Base-by-base conservation (phyloP, 1,140 invertebrate genomes). In the Eriosoma lanigerum region DNA sequence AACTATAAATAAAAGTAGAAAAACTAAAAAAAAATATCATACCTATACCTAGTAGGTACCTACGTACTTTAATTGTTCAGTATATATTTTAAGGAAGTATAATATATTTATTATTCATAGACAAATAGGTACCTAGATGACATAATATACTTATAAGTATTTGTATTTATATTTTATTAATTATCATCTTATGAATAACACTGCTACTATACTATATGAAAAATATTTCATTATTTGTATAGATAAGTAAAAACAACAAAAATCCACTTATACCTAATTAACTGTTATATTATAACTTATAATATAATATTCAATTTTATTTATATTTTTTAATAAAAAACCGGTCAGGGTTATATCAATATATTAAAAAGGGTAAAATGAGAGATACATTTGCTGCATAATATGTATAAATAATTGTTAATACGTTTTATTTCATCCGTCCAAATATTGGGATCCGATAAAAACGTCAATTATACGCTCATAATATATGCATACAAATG, bases 261-360 rank as follows among this genome's bases (percentile, higher is more conserved):
- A 17, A 32, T 29, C 15, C 29, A 62, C 9, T n/a, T 1, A 38
- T 38, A 62, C n/a, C n/a, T n/a, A n/a, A 62, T 32, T 62, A n/a
- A 38, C 26, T n/a, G 17, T 62, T 62, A 38, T 62, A 62, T 32
- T 62, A 62, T 32, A 32, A 62, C 26, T n/a, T n/a, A n/a, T n/a
- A 8, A 8, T 38, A 38, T 38, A 38, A n/a, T 32, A 62, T 32
- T 62, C 15, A 62, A 62, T 62, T 62, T 62, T 62, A 29, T 62
- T 19, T n/a, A 38, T 38, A 64, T 64, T 64, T 64, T 38, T 64
- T n/a, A 17, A 62, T 62, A 24, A 64, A 62, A 62, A 64, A 64
- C 62, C 62, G 32, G 62, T 64, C 32, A 64, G 32, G 19, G 29
- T 38, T 64, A 38, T 32, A 19, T 17, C 32, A 64, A 64, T 64